phyloP scores from a whole-genome alignment of 2,113 vertebrate species.

The Suricata suricatta region DNA sequence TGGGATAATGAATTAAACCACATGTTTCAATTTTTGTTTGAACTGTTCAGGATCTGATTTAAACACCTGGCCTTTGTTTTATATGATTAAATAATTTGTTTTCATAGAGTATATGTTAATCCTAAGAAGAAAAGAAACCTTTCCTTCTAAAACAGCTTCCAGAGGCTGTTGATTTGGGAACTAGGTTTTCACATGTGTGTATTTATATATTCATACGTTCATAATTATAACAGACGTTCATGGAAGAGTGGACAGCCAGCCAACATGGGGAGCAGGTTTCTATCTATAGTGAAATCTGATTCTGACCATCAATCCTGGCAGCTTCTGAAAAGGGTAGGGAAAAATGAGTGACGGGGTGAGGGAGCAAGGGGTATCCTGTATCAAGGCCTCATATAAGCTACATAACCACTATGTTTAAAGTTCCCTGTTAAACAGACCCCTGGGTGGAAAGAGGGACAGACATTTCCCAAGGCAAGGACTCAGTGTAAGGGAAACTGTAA shows the following conservation, averaged over 20 bases:
- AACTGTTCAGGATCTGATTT: not conserved
- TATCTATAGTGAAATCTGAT: not conserved
- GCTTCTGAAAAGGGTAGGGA: not conserved
- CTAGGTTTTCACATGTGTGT: not conserved
- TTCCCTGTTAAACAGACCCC: not conserved
- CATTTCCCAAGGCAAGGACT: not conserved
- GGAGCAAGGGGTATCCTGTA: not conserved
- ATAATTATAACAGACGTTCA: not conserved
- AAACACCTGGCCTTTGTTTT: slow-evolving; percentile 54
- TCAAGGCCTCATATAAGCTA: not conserved
- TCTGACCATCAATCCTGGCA: not conserved
- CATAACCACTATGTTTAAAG: not conserved
- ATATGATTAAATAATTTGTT: slow-evolving; percentile 44
- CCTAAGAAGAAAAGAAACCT: not conserved
- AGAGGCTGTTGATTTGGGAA: not conserved
- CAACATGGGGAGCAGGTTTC: not conserved
- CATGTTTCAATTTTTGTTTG: slow-evolving; percentile 56
- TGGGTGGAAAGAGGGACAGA: not conserved
- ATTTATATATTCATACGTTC: not conserved
- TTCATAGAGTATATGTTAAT: slow-evolving; percentile 16
- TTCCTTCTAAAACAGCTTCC: not conserved
- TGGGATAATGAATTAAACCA: slow-evolving; percentile 40
- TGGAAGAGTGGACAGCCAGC: not conserved
- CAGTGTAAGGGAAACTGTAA: not conserved
- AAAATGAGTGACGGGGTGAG: not conserved